phyloP scores from a whole-genome alignment of 2,797 vertebrate species.

The Rhinichthys osculus region DNA sequence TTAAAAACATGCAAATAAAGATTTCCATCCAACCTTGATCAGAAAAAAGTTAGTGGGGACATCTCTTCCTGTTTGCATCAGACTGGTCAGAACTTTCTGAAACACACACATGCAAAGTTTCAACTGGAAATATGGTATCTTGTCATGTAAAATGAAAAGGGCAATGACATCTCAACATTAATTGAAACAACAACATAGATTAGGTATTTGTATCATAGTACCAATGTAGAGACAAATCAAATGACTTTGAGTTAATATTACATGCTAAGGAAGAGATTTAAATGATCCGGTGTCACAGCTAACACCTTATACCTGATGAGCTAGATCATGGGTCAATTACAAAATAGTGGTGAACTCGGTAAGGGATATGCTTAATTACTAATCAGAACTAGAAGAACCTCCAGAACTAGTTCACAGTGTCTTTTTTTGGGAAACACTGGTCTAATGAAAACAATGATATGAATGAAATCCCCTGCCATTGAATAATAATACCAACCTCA shows the following conservation, averaged over 20 bases:
- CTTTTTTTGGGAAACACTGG: background rate
- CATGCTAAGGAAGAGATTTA: constrained; percentile 64
- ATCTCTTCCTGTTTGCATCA: constrained; percentile 76
- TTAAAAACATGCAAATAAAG: background rate
- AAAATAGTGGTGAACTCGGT: constrained; percentile 55
- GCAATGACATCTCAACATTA: constrained; percentile 32
- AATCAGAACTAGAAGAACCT: constrained; percentile 10
- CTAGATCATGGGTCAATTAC: constrained; percentile 59
- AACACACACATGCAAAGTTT: constrained; percentile 45
- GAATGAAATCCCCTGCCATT: background rate
- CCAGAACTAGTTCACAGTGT: background rate
- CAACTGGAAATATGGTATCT: constrained; percentile 21
- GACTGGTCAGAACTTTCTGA: constrained; percentile 76
- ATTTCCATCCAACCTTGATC: constrained; percentile 71
- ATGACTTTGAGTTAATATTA: constrained; percentile 61
- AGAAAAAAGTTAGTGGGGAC: constrained; percentile 64
- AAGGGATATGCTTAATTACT: constrained; percentile 64
- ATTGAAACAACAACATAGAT: constrained; percentile 47
- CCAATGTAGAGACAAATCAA: constrained; percentile 64
- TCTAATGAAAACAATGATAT: constrained; percentile 13
- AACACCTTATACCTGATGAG: constrained; percentile 65
- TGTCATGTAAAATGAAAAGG: constrained; percentile 13
- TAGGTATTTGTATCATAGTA: constrained; percentile 45
- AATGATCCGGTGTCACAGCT: constrained; percentile 61
- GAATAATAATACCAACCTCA: constrained; percentile 71